Conservation (phyloP, 2,888 invertebrate species). For the Drosophila stalkeri region DNA sequence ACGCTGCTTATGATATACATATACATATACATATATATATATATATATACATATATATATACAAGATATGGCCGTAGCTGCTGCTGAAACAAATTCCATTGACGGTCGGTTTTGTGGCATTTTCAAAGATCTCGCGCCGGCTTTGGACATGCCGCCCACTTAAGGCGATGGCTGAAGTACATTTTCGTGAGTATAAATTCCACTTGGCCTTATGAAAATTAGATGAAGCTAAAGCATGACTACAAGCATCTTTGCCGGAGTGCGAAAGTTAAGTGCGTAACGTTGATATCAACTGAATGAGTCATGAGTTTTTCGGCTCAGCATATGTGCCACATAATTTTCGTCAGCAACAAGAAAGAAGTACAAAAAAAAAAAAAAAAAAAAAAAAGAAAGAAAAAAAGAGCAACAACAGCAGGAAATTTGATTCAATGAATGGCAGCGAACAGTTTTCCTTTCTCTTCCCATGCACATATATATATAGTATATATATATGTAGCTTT, state of each 20-base stretch:
- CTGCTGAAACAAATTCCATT: slow-evolving; percentile 45
- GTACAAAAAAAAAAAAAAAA: neutral
- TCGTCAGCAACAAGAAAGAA: neutral
- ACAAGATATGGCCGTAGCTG: slow-evolving; percentile 14
- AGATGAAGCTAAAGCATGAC: slow-evolving; percentile 60
- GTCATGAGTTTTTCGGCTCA: slow-evolving; percentile 43
- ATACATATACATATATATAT: no score
- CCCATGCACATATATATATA: neutral
- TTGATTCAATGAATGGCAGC: slow-evolving; percentile 24
- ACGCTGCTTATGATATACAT: slow-evolving; percentile 40
- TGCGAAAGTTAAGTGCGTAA: slow-evolving; percentile 72
- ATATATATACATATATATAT: no score
- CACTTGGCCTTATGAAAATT: slow-evolving; percentile 76
- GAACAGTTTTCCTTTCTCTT: slow-evolving; percentile 32
- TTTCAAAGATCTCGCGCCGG: slow-evolving; percentile 14
- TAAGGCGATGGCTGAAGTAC: slow-evolving; percentile 43
- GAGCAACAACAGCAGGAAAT: slow-evolving; percentile 13
- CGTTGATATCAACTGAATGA: slow-evolving; percentile 55
- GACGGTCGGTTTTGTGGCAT: slow-evolving; percentile 40
- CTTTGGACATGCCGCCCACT: slow-evolving; percentile 44
- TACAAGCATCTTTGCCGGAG: slow-evolving; percentile 43
- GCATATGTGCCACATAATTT: slow-evolving; percentile 58
- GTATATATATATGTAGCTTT: slow-evolving; percentile 5
- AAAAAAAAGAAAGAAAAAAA: neutral
- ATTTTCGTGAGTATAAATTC: slow-evolving; percentile 59